Evolutionary conservation across 2,113 vertebrate species (phyloP).

Genomic region (Xenopus borealis): DNA sequence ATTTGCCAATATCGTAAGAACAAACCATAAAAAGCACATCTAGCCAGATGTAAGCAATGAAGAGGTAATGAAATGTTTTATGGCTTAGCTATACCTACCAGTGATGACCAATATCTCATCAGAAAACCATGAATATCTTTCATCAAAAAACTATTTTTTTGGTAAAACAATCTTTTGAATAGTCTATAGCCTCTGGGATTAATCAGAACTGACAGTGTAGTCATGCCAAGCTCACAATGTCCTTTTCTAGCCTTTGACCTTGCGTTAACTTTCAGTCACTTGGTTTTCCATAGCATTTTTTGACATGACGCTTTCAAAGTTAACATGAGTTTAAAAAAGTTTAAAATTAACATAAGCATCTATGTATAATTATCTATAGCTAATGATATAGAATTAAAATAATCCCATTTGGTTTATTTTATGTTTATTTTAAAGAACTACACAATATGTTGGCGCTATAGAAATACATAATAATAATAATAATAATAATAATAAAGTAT

Average conservation of each 20-base stretch:
- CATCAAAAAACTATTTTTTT: not conserved
- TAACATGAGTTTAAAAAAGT: no score
- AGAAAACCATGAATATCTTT: slow-evolving; percentile 17
- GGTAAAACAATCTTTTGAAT: not conserved
- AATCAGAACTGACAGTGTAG: not conserved
- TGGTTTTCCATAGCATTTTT: no score
- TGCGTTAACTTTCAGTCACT: not conserved
- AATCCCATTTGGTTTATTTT: no score
- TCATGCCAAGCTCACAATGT: not conserved
- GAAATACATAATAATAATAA: no score
- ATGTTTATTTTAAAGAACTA: no score
- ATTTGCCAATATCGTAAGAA: slow-evolving; percentile 31
- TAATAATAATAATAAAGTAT: no score
- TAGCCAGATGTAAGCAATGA: slow-evolving; percentile 34
- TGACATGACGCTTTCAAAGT: no score
- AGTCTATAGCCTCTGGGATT: not conserved
- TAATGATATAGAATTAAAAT: no score
- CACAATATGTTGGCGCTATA: no score
- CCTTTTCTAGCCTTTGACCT: not conserved
- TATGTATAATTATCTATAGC: no score
- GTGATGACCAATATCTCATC: slow-evolving; percentile 37
- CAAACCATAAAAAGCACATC: slow-evolving; percentile 36
- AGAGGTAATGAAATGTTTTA: slow-evolving; percentile 30
- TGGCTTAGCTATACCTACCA: slow-evolving; percentile 26
- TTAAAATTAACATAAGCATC: no score